These are phyloP conservation scores for Hetaerina titia DNA, from an alignment of 2,888 invertebrate species.

Conservation along the genomic window DNA sequence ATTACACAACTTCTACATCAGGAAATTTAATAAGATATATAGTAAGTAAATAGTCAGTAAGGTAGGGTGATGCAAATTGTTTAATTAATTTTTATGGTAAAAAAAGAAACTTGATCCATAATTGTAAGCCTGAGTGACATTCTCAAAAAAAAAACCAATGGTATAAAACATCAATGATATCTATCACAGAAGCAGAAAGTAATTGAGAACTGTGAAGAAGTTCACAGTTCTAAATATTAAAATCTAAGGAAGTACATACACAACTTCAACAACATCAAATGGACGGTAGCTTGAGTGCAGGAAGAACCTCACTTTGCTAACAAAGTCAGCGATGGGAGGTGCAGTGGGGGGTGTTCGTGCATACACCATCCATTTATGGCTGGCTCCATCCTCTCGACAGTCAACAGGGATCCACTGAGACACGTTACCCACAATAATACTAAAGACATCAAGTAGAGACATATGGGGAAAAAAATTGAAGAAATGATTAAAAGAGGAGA, in stretches of 20 bases:
- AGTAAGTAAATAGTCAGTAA: too few species aligned
- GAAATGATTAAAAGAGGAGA: slow-evolving; percentile 59
- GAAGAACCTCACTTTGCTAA: slow-evolving; percentile 87
- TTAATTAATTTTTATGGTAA: too few species aligned
- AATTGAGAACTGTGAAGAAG: background rate
- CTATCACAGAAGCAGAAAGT: background rate
- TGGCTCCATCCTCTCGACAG: slow-evolving; percentile 84
- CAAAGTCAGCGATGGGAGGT: slow-evolving; percentile 82
- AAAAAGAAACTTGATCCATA: too few species aligned
- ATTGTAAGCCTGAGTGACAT: too few species aligned
- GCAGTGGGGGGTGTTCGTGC: slow-evolving; percentile 84
- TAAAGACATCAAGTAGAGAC: slow-evolving; percentile 66
- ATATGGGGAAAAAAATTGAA: background rate
- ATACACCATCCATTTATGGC: slow-evolving; percentile 95
- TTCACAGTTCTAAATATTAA: background rate
- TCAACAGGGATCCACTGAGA: slow-evolving; percentile 89
- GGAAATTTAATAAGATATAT: too few species aligned
- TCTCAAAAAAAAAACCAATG: background rate
- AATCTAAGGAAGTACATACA: slow-evolving; percentile 78
- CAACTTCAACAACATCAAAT: slow-evolving; percentile 89
- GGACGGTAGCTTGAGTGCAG: slow-evolving; percentile 93
- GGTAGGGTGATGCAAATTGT: too few species aligned
- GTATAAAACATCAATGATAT: background rate
- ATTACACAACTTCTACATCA: too few species aligned
- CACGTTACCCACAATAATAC: slow-evolving; percentile 84